phyloP scores from a whole-genome alignment of 2,888 invertebrate genomes.

The Lasioglossum malachurum region DNA sequence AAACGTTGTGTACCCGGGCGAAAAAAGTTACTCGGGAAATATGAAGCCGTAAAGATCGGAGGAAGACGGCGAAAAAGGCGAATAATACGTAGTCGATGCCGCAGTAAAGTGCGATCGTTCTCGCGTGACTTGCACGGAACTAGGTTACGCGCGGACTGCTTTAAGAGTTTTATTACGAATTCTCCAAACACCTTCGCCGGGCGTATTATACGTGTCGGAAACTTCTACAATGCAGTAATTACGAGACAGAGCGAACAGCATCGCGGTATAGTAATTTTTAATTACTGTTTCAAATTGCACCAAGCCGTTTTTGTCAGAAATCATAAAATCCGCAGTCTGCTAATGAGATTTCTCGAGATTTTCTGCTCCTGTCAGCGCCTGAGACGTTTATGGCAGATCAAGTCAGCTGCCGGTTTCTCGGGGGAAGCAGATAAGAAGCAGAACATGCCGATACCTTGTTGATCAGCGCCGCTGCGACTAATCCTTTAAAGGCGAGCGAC shows the following conservation, averaged over 20 bases:
- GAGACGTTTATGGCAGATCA: slow-evolving; percentile 39
- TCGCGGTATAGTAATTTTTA: slow-evolving; percentile 14
- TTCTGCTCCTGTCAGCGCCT: neutral
- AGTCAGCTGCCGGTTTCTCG: slow-evolving; percentile 11
- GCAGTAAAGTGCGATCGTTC: slow-evolving; percentile 69
- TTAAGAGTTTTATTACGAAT: slow-evolving; percentile 73
- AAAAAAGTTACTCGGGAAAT: slow-evolving; percentile 31
- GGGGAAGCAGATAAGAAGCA: slow-evolving; percentile 47
- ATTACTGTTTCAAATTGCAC: too few relatives aligned
- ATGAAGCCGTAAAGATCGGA: slow-evolving; percentile 51
- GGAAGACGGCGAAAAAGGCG: slow-evolving; percentile 40
- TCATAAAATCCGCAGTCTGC: neutral
- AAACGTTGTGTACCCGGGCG: neutral
- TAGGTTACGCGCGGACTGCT: slow-evolving; percentile 73
- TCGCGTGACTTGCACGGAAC: slow-evolving; percentile 73
- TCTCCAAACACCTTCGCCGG: slow-evolving; percentile 46
- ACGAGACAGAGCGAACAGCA: slow-evolving; percentile 47
- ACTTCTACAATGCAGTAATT: slow-evolving; percentile 64
- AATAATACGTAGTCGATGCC: slow-evolving; percentile 57
- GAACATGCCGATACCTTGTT: slow-evolving; percentile 49
- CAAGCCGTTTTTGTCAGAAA: too few relatives aligned
- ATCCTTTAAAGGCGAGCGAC: slow-evolving; percentile 50
- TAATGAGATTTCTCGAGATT: slow-evolving; percentile 30
- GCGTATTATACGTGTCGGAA: slow-evolving; percentile 44
- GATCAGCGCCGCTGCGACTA: slow-evolving; percentile 52